Conservation (phyloP, 2,888 invertebrate genomes). For the Papilio protenor region DNA sequence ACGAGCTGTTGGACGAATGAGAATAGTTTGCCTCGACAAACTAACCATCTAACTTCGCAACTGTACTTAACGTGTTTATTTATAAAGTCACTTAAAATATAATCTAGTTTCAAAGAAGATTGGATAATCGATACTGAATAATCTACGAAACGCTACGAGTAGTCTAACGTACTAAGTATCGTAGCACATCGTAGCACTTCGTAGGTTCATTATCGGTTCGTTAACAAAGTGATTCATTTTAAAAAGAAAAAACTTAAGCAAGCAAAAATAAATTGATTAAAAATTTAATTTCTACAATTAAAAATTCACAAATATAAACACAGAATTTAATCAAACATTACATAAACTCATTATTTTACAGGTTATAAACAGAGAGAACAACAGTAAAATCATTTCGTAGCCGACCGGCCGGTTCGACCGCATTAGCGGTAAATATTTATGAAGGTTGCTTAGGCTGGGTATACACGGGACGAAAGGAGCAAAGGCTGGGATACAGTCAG, state of each 20-base stretch:
- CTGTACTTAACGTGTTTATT: slow-evolving; percentile 39
- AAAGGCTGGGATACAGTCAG: background rate
- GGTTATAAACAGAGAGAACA: slow-evolving; percentile 43
- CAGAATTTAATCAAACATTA: slow-evolving; percentile 21
- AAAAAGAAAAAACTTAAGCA: no score
- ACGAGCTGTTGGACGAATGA: slow-evolving; percentile 45
- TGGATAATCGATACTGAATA: background rate
- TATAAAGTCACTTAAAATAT: slow-evolving; percentile 34
- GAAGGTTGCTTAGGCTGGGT: slow-evolving; percentile 49
- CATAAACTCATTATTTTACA: slow-evolving; percentile 37
- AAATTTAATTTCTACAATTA: background rate
- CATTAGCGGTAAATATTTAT: slow-evolving; percentile 59
- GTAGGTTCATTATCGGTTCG: no score
- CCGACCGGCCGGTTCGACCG: slow-evolving; percentile 48
- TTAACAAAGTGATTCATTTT: no score
- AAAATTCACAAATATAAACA: background rate
- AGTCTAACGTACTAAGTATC: background rate
- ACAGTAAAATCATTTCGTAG: slow-evolving; percentile 50
- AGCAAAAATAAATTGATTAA: no score
- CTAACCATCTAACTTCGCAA: slow-evolving; percentile 33
- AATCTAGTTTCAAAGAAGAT: slow-evolving; percentile 23
- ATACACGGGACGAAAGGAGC: slow-evolving; percentile 28
- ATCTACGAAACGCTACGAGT: background rate
- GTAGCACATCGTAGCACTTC: no score
- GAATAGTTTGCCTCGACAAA: slow-evolving; percentile 44